phyloP scores from a whole-genome alignment of 2,113 vertebrate genomes.

The Chelonoidis abingdonii region DNA sequence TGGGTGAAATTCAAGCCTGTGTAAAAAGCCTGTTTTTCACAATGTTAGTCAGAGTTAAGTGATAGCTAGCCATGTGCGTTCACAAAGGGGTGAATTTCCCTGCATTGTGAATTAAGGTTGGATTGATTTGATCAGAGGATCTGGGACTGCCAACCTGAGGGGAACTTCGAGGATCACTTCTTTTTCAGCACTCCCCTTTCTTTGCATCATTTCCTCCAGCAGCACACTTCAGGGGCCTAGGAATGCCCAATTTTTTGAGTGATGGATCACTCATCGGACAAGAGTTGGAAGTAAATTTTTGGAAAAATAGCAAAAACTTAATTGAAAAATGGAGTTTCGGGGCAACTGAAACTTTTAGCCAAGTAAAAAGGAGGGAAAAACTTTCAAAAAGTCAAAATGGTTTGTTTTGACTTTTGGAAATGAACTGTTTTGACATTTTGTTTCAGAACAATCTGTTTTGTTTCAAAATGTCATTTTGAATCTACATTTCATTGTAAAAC shows the following conservation, averaged over 20 bases:
- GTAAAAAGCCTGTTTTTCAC: not conserved
- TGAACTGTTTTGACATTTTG: not conserved
- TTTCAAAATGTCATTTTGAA: not conserved
- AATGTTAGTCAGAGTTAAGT: not conserved
- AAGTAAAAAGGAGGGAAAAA: not conserved
- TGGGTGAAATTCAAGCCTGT: not conserved
- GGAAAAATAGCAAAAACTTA: not conserved
- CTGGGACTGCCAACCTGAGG: not conserved
- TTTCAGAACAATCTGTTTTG: not conserved
- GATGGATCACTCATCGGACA: not conserved
- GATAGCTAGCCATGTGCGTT: rapidly evolving
- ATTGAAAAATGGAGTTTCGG: not conserved
- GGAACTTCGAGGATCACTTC: not conserved
- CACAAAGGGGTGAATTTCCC: not conserved
- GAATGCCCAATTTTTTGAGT: not conserved
- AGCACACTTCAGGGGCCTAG: not conserved
- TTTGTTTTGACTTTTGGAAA: not conserved
- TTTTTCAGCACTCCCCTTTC: not conserved
- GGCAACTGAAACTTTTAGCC: not conserved
- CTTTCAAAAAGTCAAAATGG: not conserved
- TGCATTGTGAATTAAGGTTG: not conserved
- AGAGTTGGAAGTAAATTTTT: not conserved
- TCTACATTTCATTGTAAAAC: not conserved
- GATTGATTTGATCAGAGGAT: not conserved
- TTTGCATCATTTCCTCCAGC: not conserved